Base-by-base conservation (phyloP, 2,888 invertebrate genomes). In the Torymus tubicola region DNA sequence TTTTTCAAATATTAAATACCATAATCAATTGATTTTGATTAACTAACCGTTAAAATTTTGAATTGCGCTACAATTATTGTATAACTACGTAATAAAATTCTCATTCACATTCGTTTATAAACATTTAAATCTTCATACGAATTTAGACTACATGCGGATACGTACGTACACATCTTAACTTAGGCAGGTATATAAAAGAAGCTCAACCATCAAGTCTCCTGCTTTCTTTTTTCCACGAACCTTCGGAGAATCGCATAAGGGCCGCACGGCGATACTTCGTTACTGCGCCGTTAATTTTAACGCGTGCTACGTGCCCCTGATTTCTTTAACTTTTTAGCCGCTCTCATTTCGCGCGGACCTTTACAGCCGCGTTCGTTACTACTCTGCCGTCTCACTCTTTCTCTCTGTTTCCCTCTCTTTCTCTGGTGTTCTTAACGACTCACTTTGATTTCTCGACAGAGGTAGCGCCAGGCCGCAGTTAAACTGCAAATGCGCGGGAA, bases 281-380 rank as follows among this genome's bases (percentile, higher is more conserved):
- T 88, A 90, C 88, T 84, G 84, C 86, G 87, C 86, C 88, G 90
- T 90, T 90, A 90, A 90, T 90, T 90, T 90, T 90, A 90, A 90
- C 88, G 89, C 83, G 80, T 81, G 79, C 85, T 89, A 90, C 90
- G 90, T 90, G 90, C 85, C 86, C 85, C 85, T 86, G 88, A 87
- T 90, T 89, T 88, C 86, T 87, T 86, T 84, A 87, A 87, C 87
- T 88, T 86, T 86, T 82, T 74, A 82, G 65, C 73, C 69, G 78
- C 31, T 31, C 31, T 31, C 31, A 31, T 31, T 31, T 4, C 31
- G 5, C 31, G 31, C 31, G 31, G 31, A 5, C 10, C 57, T 50
- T 65, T 61, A 24, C 42, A 50, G 21, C 57, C 52, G 14, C 31
- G 21, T 52, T 52, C 55, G 55, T 61, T 24, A 42, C 53, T 18